Percentiles rank a stretch among this genome's conserved stretches.
These are phyloP conservation scores for Aphelocoma coerulescens DNA, from an alignment of 2,113 vertebrate genomes.

Conservation along the genomic window DNA sequence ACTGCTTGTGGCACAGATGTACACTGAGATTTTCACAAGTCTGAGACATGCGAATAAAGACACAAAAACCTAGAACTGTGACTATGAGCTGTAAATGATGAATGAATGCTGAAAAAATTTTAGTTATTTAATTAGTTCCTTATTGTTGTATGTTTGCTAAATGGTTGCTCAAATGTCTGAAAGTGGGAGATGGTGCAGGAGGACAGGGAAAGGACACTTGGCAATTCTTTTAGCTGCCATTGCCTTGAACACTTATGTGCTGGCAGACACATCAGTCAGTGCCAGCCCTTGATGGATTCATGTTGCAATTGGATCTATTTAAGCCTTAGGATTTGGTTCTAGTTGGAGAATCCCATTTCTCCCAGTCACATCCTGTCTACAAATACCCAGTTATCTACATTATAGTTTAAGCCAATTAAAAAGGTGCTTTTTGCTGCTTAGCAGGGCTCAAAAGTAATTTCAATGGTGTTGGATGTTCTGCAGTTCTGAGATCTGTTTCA, in stretches of 20 bases:
- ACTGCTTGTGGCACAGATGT: neutral
- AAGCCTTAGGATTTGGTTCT: neutral
- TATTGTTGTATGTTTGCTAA: neutral
- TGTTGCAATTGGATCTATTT: neutral
- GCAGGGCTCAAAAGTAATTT: neutral
- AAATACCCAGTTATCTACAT: neutral
- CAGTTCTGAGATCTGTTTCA: neutral
- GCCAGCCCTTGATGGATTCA: neutral
- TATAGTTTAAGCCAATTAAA: neutral
- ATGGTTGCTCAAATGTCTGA: neutral
- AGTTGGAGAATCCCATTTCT: neutral
- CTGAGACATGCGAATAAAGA: neutral
- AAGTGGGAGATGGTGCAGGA: neutral
- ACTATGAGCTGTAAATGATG: neutral
- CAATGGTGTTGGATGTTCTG: neutral
- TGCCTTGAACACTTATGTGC: neutral
- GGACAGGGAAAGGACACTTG: neutral
- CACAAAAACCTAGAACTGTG: neutral
- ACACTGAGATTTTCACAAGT: neutral
- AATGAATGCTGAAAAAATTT: neutral
- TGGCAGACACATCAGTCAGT: neutral
- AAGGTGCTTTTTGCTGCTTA: neutral
- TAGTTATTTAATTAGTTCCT: neutral
- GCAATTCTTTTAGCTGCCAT: neutral
- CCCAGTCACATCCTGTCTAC: neutral